Evolutionary conservation across 1,140 invertebrate genomes (phyloP), one percentile per base, ranked within the genome.

Genomic region (Radopholus similis): DNA sequence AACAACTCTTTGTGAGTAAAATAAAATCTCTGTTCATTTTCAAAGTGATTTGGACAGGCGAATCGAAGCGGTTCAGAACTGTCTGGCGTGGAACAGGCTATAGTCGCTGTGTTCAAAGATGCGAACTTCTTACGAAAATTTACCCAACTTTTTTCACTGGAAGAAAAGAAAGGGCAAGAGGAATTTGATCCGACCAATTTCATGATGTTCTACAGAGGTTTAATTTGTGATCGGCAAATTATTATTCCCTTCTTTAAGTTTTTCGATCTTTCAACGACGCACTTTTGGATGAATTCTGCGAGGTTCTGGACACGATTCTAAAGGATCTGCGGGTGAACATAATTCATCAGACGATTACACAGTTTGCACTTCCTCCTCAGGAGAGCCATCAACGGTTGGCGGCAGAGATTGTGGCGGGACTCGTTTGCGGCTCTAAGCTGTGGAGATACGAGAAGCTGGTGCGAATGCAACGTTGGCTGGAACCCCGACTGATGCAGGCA

Each of bases 381-480:
- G 91, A 93, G 80, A 88, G 88, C 64, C 87, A 85, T 71, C 91
- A 95, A 76, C 86, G 90, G 51, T 91, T 91, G 84, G 91, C 90
- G 0, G 87, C 90, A 2, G 92, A 95, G 83, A 87, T 95, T 4
- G 85, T 91, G 1, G 86, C 88, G 5, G 88, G 90, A 6, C 76
- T 92, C 0, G 86, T 94, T 13, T 83, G 87, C 6, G 91, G 90
- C 0, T 87, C 88, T 1, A 91, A 93, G 77, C 89, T 92, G 78
- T 94, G 91, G 91, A 84, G 87, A 1, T 90, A 87, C 72, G 82
- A 87, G 0, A 88, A 89, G 84, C 53, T 80, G 9, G 47, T 73
- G 47, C 72, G 69, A 18, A 23, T 86, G 54, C 84, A 83, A 80
- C 68, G 77, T 5, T 85, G 84, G 83, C 68, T 84, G 1, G 59